Conservation (phyloP, 37 sponge, comb jelly and placozoan genomes). For the Cladorhizidae sp. region DNA sequence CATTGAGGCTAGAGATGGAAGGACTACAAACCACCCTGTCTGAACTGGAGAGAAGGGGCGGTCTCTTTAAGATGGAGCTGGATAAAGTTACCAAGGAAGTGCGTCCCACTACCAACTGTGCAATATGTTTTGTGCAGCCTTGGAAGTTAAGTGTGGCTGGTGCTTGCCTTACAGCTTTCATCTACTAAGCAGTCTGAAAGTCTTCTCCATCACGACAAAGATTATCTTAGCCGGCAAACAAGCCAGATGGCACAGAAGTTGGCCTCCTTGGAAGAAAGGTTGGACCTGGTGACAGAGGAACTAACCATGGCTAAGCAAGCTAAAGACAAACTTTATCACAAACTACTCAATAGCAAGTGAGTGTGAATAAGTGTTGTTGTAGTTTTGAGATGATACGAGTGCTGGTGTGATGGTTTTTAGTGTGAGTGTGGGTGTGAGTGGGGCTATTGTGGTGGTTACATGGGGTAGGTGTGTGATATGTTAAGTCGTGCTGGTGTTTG, state of each 20-base stretch:
- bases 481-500: background rate
- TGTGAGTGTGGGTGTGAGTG: background rate
- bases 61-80: conserved; percentile 1
- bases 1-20: conserved; percentile 32
- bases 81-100: conserved; percentile 26
- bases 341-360: conserved; percentile 60
- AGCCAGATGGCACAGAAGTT: conserved; percentile 35
- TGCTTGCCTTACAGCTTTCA: conserved; percentile 25
- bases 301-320: conserved; percentile 47
- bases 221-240: conserved; percentile 73
- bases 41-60: conserved; percentile 13
- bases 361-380: background rate
- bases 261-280: conserved; percentile 53
- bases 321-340: conserved; percentile 75
- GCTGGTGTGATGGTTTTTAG: background rate
- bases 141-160: background rate
- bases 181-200: conserved; percentile 42
- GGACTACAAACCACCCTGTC: conserved; percentile 3
- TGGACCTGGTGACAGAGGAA: conserved; percentile 23
- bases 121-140: background rate
- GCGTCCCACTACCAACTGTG: background rate
- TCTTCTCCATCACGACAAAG: conserved; percentile 84
- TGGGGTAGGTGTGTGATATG: background rate
- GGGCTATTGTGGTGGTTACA: background rate
- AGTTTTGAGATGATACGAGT: background rate